Evolutionary conservation across 2,888 invertebrate species (phyloP), one percentile per base, ranked within the genome.

Genomic region (Ypsolopha sequella): DNA sequence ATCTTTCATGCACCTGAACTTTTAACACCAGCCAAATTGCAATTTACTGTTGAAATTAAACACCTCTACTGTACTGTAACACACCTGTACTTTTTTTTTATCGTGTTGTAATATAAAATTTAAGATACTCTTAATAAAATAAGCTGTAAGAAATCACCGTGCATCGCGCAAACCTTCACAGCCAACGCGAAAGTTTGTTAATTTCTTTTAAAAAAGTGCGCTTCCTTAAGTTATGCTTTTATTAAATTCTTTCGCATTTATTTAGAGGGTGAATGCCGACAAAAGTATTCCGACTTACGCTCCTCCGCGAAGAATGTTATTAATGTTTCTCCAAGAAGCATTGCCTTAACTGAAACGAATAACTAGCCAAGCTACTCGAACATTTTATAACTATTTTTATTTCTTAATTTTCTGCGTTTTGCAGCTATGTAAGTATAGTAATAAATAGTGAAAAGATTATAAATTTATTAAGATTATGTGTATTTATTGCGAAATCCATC

Each of bases 211-310:
- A 36, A 14, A 51, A 51, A 51, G 33, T 38, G 38, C 9, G 47
- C 52, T 36, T 43, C 41, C 34, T 43, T n/a, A 8, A 52, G 48
- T 48, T 49, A 48, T 52, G 73, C 73, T 77, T 73, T 80, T 84
- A 82, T 84, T 82, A 84, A 85, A 82, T 84, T 82, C 80, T 69
- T 75, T 68, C 72, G 70, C 72, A 76, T 74, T 62, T 76, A 80
- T 74, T 78, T 70, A 73, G 38, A 72, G 66, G 69, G 68, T 24
- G 24, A 70, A 66, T 66, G 68, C 63, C 51, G 52, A 55, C 52
- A 74, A 73, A 36, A 79, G 76, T 68, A 66, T 68, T 67, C 58
- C 63, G 67, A 71, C 70, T 73, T 70, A 68, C 66, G 67, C 74
- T 80, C 73, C 76, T 76, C 72, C 64, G 66, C 68, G 55, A 70